Evolutionary conservation across 2,888 invertebrate genomes (phyloP).

Genomic region (Stenoptilia bipunctidactyla): DNA sequence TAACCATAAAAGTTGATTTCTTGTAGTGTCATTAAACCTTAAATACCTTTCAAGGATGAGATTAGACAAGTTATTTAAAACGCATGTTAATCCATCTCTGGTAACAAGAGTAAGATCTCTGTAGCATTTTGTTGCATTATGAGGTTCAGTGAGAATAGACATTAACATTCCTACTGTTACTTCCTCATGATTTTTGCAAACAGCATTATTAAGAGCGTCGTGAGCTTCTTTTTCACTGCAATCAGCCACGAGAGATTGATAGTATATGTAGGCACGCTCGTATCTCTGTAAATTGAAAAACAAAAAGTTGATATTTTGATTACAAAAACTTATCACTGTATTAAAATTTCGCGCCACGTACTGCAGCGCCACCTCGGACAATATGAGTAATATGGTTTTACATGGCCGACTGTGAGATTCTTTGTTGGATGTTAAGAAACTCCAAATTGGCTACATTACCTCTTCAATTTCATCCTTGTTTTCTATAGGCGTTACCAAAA

Average conservation of each 20-base stretch:
- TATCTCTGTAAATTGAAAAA: conserved; percentile 81
- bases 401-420: conserved; percentile 67
- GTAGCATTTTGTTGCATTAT: conserved; percentile 87
- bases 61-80: conserved; percentile 85
- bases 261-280: conserved; percentile 84
- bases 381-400: conserved; percentile 49
- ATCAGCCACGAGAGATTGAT: conserved; percentile 84
- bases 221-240: conserved; percentile 95
- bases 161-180: conserved; percentile 91
- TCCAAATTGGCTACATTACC: conserved; percentile 75
- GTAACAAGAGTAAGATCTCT: conserved; percentile 91
- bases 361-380: conserved; percentile 59
- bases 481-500: conserved; percentile 86
- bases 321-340: conserved; percentile 19
- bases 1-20: conserved; percentile 90
- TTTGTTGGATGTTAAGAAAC: conserved; percentile 64
- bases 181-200: conserved; percentile 94
- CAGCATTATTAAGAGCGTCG: conserved; percentile 90
- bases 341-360: conserved; percentile 56
- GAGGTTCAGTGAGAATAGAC: conserved; percentile 88
- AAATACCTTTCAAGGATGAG: conserved; percentile 91
- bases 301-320: conserved; percentile 17
- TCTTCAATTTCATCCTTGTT: conserved; percentile 92
- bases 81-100: conserved; percentile 88
- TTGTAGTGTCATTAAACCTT: conserved; percentile 85